A percentile compares a stretch with the other conserved stretches of the same genome.
Conservation (phyloP, 2,797 vertebrate genomes). For the Coendou prehensilis region DNA sequence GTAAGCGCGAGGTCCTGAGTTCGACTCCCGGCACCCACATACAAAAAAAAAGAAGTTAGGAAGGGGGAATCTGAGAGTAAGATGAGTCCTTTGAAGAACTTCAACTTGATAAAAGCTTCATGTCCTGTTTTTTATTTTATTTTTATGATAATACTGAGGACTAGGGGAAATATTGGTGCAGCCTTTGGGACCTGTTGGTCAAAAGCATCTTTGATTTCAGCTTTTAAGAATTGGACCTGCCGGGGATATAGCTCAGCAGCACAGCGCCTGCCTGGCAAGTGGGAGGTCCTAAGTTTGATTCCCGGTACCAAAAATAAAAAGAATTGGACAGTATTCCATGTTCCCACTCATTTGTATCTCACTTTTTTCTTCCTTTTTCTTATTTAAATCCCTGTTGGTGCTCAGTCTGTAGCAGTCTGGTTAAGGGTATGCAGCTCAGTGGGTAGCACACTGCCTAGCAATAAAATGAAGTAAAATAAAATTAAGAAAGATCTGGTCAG, state of each 20-base stretch:
- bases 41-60: not conserved
- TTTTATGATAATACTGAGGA: constrained; percentile 25
- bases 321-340: not conserved
- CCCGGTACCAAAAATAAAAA: not conserved
- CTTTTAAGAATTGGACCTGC: constrained; percentile 47
- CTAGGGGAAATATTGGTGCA: not conserved
- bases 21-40: too few species aligned
- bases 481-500: not conserved
- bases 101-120: constrained; percentile 63
- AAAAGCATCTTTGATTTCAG: constrained; percentile 66
- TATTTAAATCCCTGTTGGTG: not conserved
- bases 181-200: constrained; percentile 3
- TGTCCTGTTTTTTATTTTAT: not conserved
- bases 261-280: too few species aligned
- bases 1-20: too few species aligned
- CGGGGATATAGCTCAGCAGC: too few species aligned
- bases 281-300: too few species aligned
- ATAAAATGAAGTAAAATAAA: not conserved
- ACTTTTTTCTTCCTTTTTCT: not conserved
- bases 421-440: not conserved
- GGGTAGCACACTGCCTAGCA: not conserved
- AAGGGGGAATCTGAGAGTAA: not conserved
- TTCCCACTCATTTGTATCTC: not conserved
- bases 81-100: constrained; percentile 20
- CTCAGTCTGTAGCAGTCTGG: not conserved